Base-by-base conservation (phyloP, 2,888 invertebrate species). In the Bellardia bayeri region DNA sequence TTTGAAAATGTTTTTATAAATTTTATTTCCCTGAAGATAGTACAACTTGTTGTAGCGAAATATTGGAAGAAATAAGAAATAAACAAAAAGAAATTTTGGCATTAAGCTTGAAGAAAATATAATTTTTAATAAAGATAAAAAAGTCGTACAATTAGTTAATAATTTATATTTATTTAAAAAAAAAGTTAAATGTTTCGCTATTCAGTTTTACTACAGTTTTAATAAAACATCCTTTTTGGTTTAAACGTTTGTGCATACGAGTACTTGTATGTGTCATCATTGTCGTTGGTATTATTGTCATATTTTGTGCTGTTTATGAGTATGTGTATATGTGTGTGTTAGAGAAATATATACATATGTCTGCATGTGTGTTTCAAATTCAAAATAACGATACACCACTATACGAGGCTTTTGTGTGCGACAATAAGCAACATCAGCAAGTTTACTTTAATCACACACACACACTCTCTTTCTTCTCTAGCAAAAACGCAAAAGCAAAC, bases 381-480 rank as follows among this genome's bases (percentile, higher is more conserved):
- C 69, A 85, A 80, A 81, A 85, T 85, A 85, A 85, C 63, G 75
- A 75, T 85, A 75, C 40, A 75, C 49, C 68, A 61, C 69, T 80
- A 63, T 78, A 80, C 69, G 63, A 80, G 61, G 56, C 81, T 78
- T 78, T 75, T 54, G 63, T 84, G 69, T 72, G 61, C 69, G 78
- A 75, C 84, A 85, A 87, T 79, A 85, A 82, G 85, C 87, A 82
- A 82, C 87, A 75, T 87, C 87, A 87, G 87, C 87, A 87, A 33
- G 72, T 85, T 85, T 85, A 51, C 64, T 82, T 75, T 79, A 82
- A 79, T 64, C 66, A 71, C 64, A 61, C 54, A 63, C 33, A 54
- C 51, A 63, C 66, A 78, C n/a, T 49, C n/a, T 49, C 58, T n/a
- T 13, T 5, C 11, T 54, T 6, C 9, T 42, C 45, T 45, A 11